phyloP scores from a whole-genome alignment of 2,888 invertebrate species.

The Lymantria dispar region DNA sequence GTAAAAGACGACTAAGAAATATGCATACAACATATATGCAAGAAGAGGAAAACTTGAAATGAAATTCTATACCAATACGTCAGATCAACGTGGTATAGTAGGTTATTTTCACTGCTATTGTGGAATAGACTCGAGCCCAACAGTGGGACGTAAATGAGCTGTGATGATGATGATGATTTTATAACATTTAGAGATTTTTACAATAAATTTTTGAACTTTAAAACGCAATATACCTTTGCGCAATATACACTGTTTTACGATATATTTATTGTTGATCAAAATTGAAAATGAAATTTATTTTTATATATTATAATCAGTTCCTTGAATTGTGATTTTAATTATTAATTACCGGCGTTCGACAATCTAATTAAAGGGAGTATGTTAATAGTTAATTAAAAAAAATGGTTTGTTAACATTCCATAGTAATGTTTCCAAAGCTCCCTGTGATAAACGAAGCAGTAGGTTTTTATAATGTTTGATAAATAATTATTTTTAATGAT shows the following conservation, averaged over 20 bases:
- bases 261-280: neutral
- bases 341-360: slow-evolving; percentile 12
- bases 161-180: too few relatives aligned
- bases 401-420: slow-evolving; percentile 32
- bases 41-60: too few relatives aligned
- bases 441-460: slow-evolving; percentile 45
- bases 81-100: too few relatives aligned
- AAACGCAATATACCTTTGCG: neutral
- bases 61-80: too few relatives aligned
- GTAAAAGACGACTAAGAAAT: too few relatives aligned
- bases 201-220: too few relatives aligned
- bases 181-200: too few relatives aligned
- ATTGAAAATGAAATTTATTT: neutral
- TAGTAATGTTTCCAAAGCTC: slow-evolving; percentile 45
- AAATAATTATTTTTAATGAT: slow-evolving; percentile 13
- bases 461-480: slow-evolving; percentile 19
- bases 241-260: neutral
- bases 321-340: neutral
- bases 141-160: too few relatives aligned
- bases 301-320: neutral
- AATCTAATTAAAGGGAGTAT: slow-evolving; percentile 2
- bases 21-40: too few relatives aligned
- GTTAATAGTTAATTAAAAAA: slow-evolving; percentile 7
- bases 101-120: too few relatives aligned
- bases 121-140: too few relatives aligned